Conservation (phyloP, 2,797 vertebrate genomes). For the Pseudochirops cupreus region DNA sequence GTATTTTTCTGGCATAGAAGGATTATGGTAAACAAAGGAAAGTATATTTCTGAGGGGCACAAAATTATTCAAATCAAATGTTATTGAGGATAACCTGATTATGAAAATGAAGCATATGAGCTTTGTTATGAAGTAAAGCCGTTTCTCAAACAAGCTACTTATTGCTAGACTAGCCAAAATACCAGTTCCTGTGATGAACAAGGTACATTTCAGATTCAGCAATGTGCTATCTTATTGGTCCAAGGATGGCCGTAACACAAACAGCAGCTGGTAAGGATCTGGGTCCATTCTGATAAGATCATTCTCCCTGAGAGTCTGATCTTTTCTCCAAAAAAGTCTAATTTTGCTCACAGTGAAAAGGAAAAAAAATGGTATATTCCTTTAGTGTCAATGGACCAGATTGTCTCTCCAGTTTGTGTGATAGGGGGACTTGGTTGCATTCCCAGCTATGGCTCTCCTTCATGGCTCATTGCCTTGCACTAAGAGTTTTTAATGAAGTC, state of each 20-base stretch:
- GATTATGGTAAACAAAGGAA: conserved; percentile 78
- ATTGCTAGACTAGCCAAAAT: conserved; percentile 77
- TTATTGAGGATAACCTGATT: conserved; percentile 76
- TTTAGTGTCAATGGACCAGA: conserved; percentile 80
- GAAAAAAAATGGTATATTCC: conserved; percentile 75
- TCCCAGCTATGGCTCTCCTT: conserved; percentile 79
- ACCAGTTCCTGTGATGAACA: conserved; percentile 77
- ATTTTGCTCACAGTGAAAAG: conserved; percentile 78
- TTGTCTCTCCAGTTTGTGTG: conserved; percentile 79
- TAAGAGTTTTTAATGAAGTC: conserved; percentile 76
- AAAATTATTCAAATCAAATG: conserved; percentile 76
- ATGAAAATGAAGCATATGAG: conserved; percentile 74
- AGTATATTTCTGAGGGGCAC: conserved; percentile 77
- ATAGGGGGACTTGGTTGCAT: conserved; percentile 77
- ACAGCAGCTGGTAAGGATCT: conserved; percentile 78
- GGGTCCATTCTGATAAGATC: conserved; percentile 78
- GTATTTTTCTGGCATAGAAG: conserved; percentile 59
- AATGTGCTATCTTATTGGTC: conserved; percentile 79
- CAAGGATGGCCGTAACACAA: conserved; percentile 69
- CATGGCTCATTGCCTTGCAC: conserved; percentile 77
- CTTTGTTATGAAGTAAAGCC: conserved; percentile 70
- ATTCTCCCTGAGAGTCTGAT: conserved; percentile 79
- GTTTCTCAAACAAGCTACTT: conserved; percentile 77
- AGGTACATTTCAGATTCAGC: conserved; percentile 79
- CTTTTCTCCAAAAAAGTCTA: conserved; percentile 76